These are phyloP conservation scores for Tortricodes alternella DNA, from an alignment of 2,888 invertebrate genomes.

Conservation along the genomic window DNA sequence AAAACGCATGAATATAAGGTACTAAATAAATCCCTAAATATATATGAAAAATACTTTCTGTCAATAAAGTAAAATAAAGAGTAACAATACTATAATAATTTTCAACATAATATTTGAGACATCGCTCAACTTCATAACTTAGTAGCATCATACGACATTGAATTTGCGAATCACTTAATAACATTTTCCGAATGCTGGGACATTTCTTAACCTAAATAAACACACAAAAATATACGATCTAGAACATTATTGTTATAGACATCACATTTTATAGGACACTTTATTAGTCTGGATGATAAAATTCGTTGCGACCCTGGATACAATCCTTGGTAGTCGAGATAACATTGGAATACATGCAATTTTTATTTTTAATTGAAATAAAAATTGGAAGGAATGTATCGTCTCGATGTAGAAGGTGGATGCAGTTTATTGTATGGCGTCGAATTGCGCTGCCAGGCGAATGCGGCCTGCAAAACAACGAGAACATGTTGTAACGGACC, in stretches of 20 bases:
- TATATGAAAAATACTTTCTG: constrained; percentile 28
- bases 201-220: constrained; percentile 73
- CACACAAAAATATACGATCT: constrained; percentile 80
- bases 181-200: constrained; percentile 75
- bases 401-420: constrained; percentile 52
- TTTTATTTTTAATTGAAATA: constrained; percentile 42
- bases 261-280: constrained; percentile 80
- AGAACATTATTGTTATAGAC: constrained; percentile 81
- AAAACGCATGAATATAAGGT: constrained; percentile 47
- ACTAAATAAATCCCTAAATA: constrained; percentile 37
- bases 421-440: constrained; percentile 53
- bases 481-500: background rate
- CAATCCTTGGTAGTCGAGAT: constrained; percentile 51
- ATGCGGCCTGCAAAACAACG: constrained; percentile 60
- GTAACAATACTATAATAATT: constrained; percentile 18
- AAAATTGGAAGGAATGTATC: constrained; percentile 64
- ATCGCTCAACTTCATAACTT: background rate
- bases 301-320: constrained; percentile 76
- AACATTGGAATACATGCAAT: constrained; percentile 55
- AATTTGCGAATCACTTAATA: constrained; percentile 50
- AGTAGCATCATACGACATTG: constrained; percentile 1
- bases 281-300: constrained; percentile 70
- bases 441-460: constrained; percentile 75
- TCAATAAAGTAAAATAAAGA: constrained; percentile 29
- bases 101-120: constrained; percentile 21